Evolutionary conservation across 1,140 invertebrate genomes (phyloP), one percentile per base, ranked within the genome.

Genomic region (Holcopasites calliopsidis): DNA sequence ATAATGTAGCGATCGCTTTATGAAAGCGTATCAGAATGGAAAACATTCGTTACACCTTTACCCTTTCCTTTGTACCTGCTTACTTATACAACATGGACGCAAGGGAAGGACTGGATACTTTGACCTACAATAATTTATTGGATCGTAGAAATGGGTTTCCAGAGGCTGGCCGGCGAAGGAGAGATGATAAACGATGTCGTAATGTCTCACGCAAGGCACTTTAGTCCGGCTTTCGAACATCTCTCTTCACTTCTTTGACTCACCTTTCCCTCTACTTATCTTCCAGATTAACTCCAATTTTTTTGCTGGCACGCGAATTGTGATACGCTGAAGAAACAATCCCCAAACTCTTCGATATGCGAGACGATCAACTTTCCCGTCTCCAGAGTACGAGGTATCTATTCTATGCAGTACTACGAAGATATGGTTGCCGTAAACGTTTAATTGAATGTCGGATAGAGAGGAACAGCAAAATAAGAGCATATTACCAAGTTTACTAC

Each of bases 171-270:
- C 44, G 23, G 42, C 31, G 40, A n/a, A 33, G 44, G 49, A 26
- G 58, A 26, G 49, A 79, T 77, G 77, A 79, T 77, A 79, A 77
- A 79, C 65, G 77, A 79, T 18, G 42, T 44, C 54, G 68, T 80
- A 79, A 73, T 77, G 77, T 70, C 33, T 35, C n/a, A 8, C 28
- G 31, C 77, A 72, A 58, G 31, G 47, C 26, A 58, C n/a, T 18
- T 10, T n/a, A 1, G 16, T 33, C 28, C 23, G 35, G 44, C 68
- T 57, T 42, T 54, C 55, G 47, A 49, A 26, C 13, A 16, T 55
- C 55, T 62, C 60, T 18, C 23, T 47, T 54, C 28, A 28, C 47
- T 72, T 60, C 23, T 79, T 77, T 50, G 31, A 66, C 73, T 79
- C 64, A 60, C n/a, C 21, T 23, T 23, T 3, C 0, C 23, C 10